phyloP scores from a whole-genome alignment of 2,797 vertebrate species.

The Propithecus deckenii region DNA sequence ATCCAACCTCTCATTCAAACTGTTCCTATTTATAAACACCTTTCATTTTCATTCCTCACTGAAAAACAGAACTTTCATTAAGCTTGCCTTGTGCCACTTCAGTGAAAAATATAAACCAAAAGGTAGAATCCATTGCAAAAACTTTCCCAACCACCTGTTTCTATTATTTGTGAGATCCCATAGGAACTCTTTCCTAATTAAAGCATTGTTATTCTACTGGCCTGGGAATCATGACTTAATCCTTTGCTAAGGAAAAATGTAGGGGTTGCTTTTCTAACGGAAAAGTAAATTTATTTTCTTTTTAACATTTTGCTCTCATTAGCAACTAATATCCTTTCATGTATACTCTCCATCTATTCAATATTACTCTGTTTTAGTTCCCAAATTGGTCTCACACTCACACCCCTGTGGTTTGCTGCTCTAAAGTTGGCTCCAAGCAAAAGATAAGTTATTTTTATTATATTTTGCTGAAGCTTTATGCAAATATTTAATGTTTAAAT shows the following conservation, averaged over 20 bases:
- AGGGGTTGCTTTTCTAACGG: not conserved
- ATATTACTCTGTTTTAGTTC: not conserved
- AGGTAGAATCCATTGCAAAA: not conserved
- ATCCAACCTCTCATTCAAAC: not conserved
- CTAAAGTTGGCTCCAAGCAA: conserved; percentile 31
- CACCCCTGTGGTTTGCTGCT: not conserved
- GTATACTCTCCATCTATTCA: not conserved
- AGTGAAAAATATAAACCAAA: not conserved
- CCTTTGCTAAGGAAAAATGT: conserved; percentile 2
- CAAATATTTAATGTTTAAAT: not conserved
- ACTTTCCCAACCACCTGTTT: not conserved
- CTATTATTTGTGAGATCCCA: not conserved
- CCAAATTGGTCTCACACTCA: not conserved
- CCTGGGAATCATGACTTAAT: not conserved
- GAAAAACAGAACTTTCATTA: not conserved
- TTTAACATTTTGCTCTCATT: not conserved
- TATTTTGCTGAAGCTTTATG: conserved; percentile 12
- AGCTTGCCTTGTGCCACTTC: not conserved
- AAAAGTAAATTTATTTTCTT: not conserved
- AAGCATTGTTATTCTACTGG: not conserved
- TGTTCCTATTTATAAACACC: not conserved
- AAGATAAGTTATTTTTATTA: not conserved
- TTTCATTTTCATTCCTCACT: not conserved
- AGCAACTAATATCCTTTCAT: not conserved
- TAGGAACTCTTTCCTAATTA: not conserved